Evolutionary conservation across 2,113 vertebrate genomes (phyloP), one percentile per base, ranked within the genome.

Genomic region (Synodontis membranacea): DNA sequence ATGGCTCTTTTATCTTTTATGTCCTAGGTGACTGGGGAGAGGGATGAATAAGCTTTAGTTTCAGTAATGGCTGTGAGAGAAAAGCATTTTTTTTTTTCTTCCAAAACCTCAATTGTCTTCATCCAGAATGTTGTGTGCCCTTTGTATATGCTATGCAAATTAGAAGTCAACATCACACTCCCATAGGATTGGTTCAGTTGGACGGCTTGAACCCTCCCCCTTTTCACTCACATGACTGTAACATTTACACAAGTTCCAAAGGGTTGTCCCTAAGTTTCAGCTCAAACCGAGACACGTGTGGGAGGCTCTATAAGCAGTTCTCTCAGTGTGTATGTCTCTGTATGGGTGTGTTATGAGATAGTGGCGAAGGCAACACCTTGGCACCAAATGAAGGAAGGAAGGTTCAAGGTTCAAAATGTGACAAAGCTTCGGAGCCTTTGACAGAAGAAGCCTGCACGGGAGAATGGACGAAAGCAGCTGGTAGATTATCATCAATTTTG

Each of bases 211-310:
- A 46, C 86, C 87, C 87, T 86, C 86, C 88, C 86, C 86, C 86
- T 89, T 78, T 86, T 25, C 52, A 90, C 92, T 94, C 91, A 91
- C 91, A 92, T 89, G 89, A 86, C 81, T 89, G 84, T 88, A 91
- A 89, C 91, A 90, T 92, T 92, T 89, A 89, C 90, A 92, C 91
- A 89, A 87, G 88, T 88, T 89, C 88, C 92, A 88, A 88, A 89
- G 85, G 90, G 90, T 79, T 90, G 91, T 91, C 92, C 91, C 60
- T 86, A 87, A 86, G 58, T 79, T 84, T 89, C 83, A 86, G 78
- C 86, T 89, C 17, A 58, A 86, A 74, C 70, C 83, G 75, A 84
- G 66, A 83, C 84, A 64, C 81, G 64, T 85, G 85, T 85, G 74
- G 48, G 86, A 88, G 83, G 86, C 90, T 90, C 82, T 88, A 60